phyloP scores from a whole-genome alignment of 2,888 invertebrate genomes.

The Scrobipalpa costella region DNA sequence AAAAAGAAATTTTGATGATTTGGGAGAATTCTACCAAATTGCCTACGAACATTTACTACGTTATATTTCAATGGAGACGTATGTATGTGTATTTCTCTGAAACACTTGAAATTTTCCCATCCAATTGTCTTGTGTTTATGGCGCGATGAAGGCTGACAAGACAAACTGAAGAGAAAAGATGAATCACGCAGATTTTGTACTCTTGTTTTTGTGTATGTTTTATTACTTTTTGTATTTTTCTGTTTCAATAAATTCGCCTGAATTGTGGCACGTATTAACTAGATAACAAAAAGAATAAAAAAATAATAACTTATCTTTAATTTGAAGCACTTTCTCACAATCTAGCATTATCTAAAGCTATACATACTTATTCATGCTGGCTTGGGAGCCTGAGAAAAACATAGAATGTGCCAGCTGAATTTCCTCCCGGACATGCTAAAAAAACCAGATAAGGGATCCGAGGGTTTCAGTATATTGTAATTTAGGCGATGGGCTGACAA shows the following conservation, averaged over 20 bases:
- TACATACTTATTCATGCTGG: no score
- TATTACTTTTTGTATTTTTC: background rate
- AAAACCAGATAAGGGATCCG: no score
- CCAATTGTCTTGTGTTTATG: background rate
- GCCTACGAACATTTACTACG: no score
- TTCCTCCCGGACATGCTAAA: no score
- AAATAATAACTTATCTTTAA: no score
- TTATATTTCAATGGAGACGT: background rate
- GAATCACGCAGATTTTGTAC: background rate
- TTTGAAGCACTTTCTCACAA: no score
- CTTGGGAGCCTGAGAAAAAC: no score
- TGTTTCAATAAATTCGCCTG: background rate
- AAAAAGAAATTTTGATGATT: no score
- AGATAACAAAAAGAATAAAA: background rate
- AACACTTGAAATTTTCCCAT: slow-evolving; percentile 1
- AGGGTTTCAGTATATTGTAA: no score
- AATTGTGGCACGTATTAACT: background rate
- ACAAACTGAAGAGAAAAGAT: background rate
- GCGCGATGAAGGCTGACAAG: background rate
- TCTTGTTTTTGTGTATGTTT: background rate
- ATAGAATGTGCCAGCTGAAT: no score
- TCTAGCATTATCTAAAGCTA: no score
- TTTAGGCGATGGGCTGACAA: no score
- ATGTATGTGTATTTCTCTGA: background rate
- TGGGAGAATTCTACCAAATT: background rate